Evolutionary conservation across 2,888 invertebrate genomes (phyloP).

Genomic region (Plutella xylostella): DNA sequence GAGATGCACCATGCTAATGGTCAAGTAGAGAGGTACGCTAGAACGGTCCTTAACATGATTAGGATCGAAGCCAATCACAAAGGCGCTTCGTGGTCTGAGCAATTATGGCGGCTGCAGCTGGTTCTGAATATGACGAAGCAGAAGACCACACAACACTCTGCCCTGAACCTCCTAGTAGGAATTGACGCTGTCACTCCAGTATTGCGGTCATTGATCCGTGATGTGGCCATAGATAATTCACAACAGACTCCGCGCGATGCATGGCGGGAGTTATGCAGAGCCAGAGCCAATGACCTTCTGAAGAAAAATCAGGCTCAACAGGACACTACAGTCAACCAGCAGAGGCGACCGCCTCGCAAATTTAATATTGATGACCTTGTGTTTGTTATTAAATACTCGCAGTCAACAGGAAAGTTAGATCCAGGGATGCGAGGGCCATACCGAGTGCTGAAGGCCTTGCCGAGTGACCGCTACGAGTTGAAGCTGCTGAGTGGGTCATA

Average conservation of each 20-base stretch:
- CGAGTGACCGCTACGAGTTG: conserved; percentile 1
- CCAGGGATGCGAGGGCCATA: too few relatives aligned
- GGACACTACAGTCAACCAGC: not conserved
- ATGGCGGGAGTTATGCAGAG: too few relatives aligned
- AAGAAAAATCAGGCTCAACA: not conserved
- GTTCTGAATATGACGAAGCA: too few relatives aligned
- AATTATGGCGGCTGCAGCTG: too few relatives aligned
- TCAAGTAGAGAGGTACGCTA: too few relatives aligned
- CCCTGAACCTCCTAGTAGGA: conserved; percentile 4
- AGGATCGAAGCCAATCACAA: too few relatives aligned
- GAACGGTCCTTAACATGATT: too few relatives aligned
- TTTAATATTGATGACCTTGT: conserved; percentile 2
- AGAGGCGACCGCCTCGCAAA: not conserved
- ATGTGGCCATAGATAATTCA: not conserved
- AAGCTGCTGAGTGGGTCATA: too few relatives aligned
- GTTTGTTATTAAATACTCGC: conserved; percentile 3
- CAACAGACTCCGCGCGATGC: conserved; percentile 1
- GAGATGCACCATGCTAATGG: too few relatives aligned
- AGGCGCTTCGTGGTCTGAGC: too few relatives aligned
- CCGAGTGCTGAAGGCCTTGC: not conserved
- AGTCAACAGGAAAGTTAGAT: too few relatives aligned
- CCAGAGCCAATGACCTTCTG: too few relatives aligned
- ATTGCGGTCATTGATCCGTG: not conserved
- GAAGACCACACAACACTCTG: conserved; percentile 2
- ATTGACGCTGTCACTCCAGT: conserved; percentile 3